These are phyloP conservation scores for human (Homo sapiens) DNA, from an alignment of 2,113 vertebrate genomes.

Conservation along the genomic window DNA sequence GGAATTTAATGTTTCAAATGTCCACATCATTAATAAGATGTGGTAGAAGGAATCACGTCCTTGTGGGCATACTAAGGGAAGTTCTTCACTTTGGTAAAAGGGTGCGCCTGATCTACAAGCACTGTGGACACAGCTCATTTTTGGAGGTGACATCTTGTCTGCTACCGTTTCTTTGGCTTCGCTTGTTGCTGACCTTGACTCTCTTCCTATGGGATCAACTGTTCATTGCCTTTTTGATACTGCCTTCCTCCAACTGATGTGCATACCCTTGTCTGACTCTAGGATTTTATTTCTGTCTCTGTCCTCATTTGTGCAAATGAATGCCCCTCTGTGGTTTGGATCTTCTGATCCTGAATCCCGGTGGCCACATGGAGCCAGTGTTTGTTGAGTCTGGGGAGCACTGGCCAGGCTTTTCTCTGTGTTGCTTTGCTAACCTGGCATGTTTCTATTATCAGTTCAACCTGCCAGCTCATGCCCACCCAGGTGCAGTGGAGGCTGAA, in stretches of 20 bases:
- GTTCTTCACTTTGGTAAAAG: not conserved
- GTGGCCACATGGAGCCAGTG: not conserved
- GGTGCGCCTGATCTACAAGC: not conserved
- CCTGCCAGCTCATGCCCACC: not conserved
- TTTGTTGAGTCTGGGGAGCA: not conserved
- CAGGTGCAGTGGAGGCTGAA: not conserved
- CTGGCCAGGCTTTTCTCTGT: not conserved
- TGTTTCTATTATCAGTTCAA: not conserved
- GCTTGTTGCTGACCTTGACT: not conserved
- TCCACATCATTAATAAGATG: not conserved
- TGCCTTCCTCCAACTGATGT: not conserved
- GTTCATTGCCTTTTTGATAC: not conserved
- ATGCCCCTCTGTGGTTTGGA: not conserved
- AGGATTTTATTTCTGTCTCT: slow-evolving; percentile 1
- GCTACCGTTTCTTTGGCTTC: not conserved
- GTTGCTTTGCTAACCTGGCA: not conserved
- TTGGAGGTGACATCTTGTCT: not conserved
- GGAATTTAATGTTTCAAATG: not conserved
- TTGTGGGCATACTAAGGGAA: not conserved
- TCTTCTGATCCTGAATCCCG: not conserved
- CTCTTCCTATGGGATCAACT: not conserved
- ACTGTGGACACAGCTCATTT: not conserved
- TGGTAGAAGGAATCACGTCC: not conserved
- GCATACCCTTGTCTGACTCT: not conserved
- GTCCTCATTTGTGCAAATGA: not conserved